phyloP scores from a whole-genome alignment of 1,140 invertebrate species.

The Drosophila pruinosa region DNA sequence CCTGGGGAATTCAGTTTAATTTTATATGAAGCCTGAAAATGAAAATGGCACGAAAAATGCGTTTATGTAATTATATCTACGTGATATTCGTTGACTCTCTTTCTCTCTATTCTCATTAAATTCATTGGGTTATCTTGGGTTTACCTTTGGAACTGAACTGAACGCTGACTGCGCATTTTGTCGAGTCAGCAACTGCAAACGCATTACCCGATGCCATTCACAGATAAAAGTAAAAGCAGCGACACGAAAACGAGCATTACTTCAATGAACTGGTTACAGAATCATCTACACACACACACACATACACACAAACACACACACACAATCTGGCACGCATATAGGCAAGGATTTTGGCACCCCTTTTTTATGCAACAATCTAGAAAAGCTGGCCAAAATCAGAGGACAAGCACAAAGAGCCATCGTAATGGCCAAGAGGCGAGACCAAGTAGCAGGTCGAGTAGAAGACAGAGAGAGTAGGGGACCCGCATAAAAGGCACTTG shows the following conservation, averaged over 20 bases:
- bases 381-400: constrained; percentile 54
- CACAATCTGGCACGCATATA: background rate
- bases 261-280: constrained; percentile 40
- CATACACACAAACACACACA: background rate
- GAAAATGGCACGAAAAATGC: constrained; percentile 5
- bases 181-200: constrained; percentile 65
- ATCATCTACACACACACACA: background rate
- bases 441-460: background rate
- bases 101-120: constrained; percentile 36
- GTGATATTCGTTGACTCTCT: constrained; percentile 6
- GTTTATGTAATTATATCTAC: constrained; percentile 60
- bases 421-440: constrained; percentile 60
- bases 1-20: background rate
- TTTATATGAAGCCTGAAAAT: background rate
- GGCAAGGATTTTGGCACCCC: constrained; percentile 46
- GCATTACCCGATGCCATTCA: constrained; percentile 73
- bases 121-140: constrained; percentile 34
- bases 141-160: constrained; percentile 29
- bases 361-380: constrained; percentile 72
- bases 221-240: constrained; percentile 75
- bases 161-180: constrained; percentile 49
- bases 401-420: constrained; percentile 50
- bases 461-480: too few species aligned
- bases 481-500: constrained; percentile 67
- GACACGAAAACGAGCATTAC: constrained; percentile 59